Conservation (phyloP, 2,113 vertebrate genomes). For the Passerina amoena region DNA sequence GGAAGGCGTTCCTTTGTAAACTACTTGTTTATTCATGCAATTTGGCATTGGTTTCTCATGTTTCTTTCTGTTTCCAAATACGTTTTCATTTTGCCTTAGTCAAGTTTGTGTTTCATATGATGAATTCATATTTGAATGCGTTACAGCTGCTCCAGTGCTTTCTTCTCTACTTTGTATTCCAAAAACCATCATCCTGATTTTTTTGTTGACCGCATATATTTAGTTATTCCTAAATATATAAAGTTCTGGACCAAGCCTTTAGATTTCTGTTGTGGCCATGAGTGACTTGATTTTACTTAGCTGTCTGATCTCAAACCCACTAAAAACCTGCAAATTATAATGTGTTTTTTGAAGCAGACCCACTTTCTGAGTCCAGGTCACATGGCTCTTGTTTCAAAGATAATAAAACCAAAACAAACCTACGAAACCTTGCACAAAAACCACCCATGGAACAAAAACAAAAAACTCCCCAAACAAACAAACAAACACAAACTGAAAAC, state of each 20-base stretch:
- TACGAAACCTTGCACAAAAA: neutral
- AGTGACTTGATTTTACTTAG: neutral
- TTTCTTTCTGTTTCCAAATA: neutral
- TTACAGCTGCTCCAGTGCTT: neutral
- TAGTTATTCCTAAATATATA: neutral
- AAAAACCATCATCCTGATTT: neutral
- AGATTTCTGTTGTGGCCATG: neutral
- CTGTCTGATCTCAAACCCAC: neutral
- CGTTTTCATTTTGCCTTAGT: neutral
- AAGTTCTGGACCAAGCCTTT: neutral
- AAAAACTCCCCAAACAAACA: neutral
- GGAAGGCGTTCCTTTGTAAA: neutral
- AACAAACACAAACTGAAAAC: neutral
- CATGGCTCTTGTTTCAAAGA: neutral
- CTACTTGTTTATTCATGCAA: neutral
- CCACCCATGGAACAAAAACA: neutral
- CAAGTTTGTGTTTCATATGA: neutral
- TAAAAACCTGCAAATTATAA: neutral
- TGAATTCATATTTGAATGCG: neutral
- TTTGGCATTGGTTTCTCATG: neutral
- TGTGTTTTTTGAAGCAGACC: neutral
- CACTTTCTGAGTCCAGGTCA: neutral
- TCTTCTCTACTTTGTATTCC: neutral
- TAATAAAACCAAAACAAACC: neutral
- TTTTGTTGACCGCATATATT: neutral